Evolutionary conservation across 2,113 vertebrate genomes (phyloP).

Genomic region (Laticauda colubrina): DNA sequence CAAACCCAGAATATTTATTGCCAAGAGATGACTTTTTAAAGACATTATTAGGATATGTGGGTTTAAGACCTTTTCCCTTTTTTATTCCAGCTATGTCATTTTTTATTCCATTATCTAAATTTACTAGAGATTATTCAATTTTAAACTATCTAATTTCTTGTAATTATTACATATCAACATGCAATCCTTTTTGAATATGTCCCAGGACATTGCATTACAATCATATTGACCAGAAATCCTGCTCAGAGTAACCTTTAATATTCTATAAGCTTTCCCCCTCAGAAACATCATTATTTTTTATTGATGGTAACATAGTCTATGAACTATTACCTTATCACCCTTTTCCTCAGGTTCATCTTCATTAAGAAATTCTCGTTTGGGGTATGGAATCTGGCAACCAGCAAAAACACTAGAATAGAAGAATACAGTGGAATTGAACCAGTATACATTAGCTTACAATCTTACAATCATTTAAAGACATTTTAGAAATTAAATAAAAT

Average conservation of each 20-base stretch:
- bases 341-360: conserved; percentile 98
- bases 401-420: conserved; percentile 88
- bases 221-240: conserved; percentile 6
- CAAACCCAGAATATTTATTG: not conserved
- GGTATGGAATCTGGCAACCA: conserved; percentile 98
- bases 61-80: conserved; percentile 17
- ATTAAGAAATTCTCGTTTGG: conserved; percentile 96
- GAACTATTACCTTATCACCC: conserved; percentile 87
- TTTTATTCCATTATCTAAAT: conserved; percentile 1
- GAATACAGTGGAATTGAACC: conserved; percentile 15
- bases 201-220: conserved; percentile 24
- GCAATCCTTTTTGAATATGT: conserved; percentile 1
- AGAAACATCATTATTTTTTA: conserved; percentile 1
- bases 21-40: conserved; percentile 18
- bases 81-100: conserved; percentile 3
- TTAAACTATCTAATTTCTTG: not conserved
- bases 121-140: not conserved
- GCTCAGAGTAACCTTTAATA: not conserved
- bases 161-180: not conserved
- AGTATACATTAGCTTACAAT: not conserved
- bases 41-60: not conserved
- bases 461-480: not conserved
- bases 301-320: not conserved
- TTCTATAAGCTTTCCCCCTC: conserved; percentile 24
- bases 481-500: not conserved